These are phyloP conservation scores for Semotilus atromaculatus DNA, from an alignment of 2,797 vertebrate species.

Conservation along the genomic window DNA sequence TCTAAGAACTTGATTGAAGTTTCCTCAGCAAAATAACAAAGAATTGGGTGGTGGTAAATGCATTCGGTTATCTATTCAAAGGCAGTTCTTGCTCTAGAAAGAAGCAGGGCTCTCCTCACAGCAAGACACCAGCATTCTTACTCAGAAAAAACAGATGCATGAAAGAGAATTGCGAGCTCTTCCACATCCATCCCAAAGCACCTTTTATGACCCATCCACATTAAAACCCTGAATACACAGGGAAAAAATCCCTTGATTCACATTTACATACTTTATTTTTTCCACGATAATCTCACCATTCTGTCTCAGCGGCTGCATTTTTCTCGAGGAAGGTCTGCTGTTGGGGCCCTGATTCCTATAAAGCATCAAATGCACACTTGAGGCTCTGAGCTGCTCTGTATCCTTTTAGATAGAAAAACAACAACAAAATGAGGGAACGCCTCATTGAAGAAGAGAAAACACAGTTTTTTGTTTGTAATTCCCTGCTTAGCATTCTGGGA, in stretches of 20 bases:
- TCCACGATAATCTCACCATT: constrained; percentile 68
- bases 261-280: constrained; percentile 56
- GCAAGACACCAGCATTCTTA: constrained; percentile 62
- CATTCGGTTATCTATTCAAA: constrained; percentile 67
- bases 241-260: constrained; percentile 64
- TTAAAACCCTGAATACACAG: constrained; percentile 59
- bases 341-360: constrained; percentile 24
- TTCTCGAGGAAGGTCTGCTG: constrained; percentile 50
- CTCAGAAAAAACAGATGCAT: constrained; percentile 56
- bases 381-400: constrained; percentile 62
- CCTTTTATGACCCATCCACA: constrained; percentile 70
- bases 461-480: constrained; percentile 64
- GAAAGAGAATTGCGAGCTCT: constrained; percentile 63
- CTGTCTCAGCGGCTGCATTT: constrained; percentile 36
- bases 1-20: constrained; percentile 69
- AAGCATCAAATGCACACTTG: constrained; percentile 35
- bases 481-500: constrained; percentile 65
- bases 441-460: constrained; percentile 69
- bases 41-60: constrained; percentile 50
- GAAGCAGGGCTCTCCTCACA: constrained; percentile 66
- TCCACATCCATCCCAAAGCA: constrained; percentile 65
- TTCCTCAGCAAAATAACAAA: constrained; percentile 65
- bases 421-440: constrained; percentile 67
- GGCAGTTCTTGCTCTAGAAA: constrained; percentile 64
- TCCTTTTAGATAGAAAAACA: constrained; percentile 63